These are phyloP conservation scores for Kryphioiulus occultus DNA, from an alignment of 2,888 invertebrate species.

Conservation along the genomic window DNA sequence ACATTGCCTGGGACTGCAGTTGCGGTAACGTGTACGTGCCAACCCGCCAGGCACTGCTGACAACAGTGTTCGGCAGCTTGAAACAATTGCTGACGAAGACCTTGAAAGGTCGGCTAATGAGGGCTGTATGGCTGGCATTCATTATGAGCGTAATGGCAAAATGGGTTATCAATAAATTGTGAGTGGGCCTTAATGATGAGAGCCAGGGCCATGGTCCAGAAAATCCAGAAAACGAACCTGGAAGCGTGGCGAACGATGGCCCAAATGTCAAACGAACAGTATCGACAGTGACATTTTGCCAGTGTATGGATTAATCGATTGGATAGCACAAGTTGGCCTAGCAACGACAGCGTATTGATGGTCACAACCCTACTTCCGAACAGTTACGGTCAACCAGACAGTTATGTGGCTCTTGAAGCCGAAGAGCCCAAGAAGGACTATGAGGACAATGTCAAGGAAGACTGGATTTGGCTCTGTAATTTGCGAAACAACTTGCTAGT, in stretches of 20 bases:
- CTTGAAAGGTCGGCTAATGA: slow-evolving; percentile 1
- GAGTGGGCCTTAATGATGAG: background rate
- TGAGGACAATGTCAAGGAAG: background rate
- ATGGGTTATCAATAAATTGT: background rate
- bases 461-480: background rate
- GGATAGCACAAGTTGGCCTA: too few relatives aligned
- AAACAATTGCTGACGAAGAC: background rate
- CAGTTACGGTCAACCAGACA: background rate
- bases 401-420: too few relatives aligned
- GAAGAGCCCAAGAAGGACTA: background rate
- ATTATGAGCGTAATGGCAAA: background rate
- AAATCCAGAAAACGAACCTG: too few relatives aligned
- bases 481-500: background rate
- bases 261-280: background rate
- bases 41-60: background rate
- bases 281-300: background rate
- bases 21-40: background rate
- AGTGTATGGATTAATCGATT: too few relatives aligned
- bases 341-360: too few relatives aligned
- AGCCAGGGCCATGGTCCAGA: background rate
- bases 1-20: background rate
- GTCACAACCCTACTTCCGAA: too few relatives aligned
- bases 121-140: background rate
- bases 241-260: background rate
- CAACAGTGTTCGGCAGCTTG: background rate